Base-by-base conservation (phyloP, 2,797 vertebrate genomes). In the Pempheris klunzingeri region DNA sequence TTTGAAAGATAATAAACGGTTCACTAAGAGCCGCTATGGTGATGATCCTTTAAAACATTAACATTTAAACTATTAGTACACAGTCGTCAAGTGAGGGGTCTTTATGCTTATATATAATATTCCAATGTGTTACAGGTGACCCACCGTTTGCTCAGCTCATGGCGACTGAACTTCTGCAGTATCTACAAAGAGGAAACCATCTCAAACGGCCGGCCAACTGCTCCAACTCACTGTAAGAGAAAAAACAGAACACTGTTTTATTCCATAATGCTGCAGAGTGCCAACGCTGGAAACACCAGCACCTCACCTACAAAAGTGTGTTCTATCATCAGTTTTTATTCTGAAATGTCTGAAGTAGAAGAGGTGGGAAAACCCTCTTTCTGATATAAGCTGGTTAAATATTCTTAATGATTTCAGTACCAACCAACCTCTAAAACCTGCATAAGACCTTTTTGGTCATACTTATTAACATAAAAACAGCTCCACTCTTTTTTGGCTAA, bases 91-190 rank as follows among this genome's bases (percentile, higher is more conserved):
- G 38, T 24, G 20, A 32, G 8, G 15, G 10, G 2, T n/a, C 34
- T 47, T 18, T 0, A 24, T 2, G 49, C 12, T 28, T 1, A 53
- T 26, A 8, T 12, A 12, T 24, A 22, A 14, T 6, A 1, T 2
- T 59, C 28, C 0, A 4, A 1, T 71, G 57, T 34, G 0, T 32
- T 54, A 11, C 83, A 99, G 98, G 98, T 65, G 97, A 97, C 50
- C 95, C 97, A 24, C 98, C 98, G 0, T 99, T 97, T 74, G 94
- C 96, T 65, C 82, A 96, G 54, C 77, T 98, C 28, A 75, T 85
- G 50, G 85, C 93, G 17, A 90, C 85, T 75, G 95, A 95, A 52
- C 96, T 99, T 1, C 90, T 98, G 15, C 94, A 96, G 60, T 70
- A 96, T 78, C 93, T 98, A 39, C 97, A 98, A 80, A 96, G 95